Evolutionary conservation across 1,140 invertebrate species (phyloP), one percentile per base, ranked within the genome.

Genomic region (Dysdera silvatica): DNA sequence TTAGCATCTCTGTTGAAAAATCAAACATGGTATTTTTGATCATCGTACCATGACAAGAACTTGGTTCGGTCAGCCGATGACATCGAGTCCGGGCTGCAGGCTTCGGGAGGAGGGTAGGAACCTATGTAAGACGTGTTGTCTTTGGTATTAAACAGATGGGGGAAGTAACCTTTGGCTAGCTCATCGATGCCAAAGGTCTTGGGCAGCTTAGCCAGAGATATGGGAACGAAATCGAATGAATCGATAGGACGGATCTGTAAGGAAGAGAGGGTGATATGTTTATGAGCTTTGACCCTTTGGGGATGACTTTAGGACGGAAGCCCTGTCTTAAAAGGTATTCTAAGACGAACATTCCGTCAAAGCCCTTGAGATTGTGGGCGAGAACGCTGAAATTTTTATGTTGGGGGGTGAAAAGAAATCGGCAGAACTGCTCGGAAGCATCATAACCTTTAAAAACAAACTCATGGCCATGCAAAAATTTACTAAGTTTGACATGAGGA

Each of bases 141-240:
- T 0, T 14, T n/a, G 3, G 6, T 41, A n/a, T 60, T 60, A 33
- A 60, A 60, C 3, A 18, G 2, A 45, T 62, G 52, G 23, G 60
- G 60, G 37, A 62, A 62, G 37, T n/a, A 53, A 3, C 60, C 60
- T 16, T 62, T 62, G 7, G 2, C 24, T 49, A 49, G 29, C 5
- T 31, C 49, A 1, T 20, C 24, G 3, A 54, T 14, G 3, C 48
- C 48, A 47, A 62, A 62, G 5, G 49, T n/a, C 24, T 40, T 54
- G 10, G 51, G 48, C 6, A 62, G 52, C n/a, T 35, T 41, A 1
- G 35, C 8, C 10, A 62, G 32, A 2, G 49, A 26, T 26, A 47
- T 51, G 10, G n/a, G 24, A n/a, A 62, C 28, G 16, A 62, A 55
- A 14, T 26, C 29, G 1, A 62, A 24, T 5, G 49, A 28, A 20